A percentile compares a stretch with the other conserved stretches of the same genome.
Conservation (phyloP, 2,797 vertebrate genomes). For the Oophaga sylvatica region DNA sequence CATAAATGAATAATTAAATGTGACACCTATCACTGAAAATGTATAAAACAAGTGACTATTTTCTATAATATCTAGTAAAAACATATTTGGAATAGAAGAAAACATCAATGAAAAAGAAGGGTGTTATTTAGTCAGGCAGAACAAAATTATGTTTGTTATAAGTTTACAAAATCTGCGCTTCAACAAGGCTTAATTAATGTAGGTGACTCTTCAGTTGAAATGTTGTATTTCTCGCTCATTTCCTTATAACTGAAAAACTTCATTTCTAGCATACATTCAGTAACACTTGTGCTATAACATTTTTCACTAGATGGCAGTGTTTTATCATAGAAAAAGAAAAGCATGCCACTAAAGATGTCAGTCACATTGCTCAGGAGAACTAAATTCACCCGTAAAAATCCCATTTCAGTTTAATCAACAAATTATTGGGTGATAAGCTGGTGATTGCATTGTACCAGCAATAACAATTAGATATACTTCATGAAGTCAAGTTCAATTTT, state of each 20-base stretch:
- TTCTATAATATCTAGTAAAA: too few species aligned
- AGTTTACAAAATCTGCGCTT: too few species aligned
- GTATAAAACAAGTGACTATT: too few species aligned
- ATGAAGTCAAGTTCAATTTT: not conserved
- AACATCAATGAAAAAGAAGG: too few species aligned
- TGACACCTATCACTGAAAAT: too few species aligned
- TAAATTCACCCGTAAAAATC: not conserved
- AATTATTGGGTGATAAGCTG: not conserved
- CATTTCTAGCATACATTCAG: not conserved
- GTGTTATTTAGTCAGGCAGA: too few species aligned
- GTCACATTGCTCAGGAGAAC: not conserved
- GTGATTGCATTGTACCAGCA: conserved; percentile 1
- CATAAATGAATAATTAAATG: too few species aligned
- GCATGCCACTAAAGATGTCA: not conserved
- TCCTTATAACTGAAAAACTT: not conserved
- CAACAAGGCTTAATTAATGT: too few species aligned
- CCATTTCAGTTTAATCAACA: conserved; percentile 24
- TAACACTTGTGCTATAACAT: not conserved
- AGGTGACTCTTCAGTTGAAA: too few species aligned
- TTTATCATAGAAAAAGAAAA: not conserved
- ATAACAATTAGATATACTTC: not conserved
- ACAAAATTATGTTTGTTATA: too few species aligned
- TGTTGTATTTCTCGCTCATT: too few species aligned
- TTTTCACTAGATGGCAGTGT: conserved; percentile 22
- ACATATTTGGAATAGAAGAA: too few species aligned